These are phyloP conservation scores for Cotesia congregata DNA, from an alignment of 2,888 invertebrate genomes.

Conservation along the genomic window DNA sequence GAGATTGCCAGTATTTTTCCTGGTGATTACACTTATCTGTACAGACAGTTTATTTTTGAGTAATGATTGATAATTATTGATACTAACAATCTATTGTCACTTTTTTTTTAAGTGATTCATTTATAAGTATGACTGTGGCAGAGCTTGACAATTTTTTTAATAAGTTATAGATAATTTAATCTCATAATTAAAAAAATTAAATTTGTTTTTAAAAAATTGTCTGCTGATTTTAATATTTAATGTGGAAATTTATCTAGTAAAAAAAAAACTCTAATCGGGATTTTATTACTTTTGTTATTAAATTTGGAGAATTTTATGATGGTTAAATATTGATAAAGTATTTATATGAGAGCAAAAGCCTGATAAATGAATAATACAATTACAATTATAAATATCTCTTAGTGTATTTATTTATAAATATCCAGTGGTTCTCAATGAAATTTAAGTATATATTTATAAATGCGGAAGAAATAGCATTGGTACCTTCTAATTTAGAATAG, in stretches of 20 bases:
- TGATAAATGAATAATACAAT: no score
- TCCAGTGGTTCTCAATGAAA: constrained; percentile 17
- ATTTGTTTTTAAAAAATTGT: no score
- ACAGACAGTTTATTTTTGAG: neutral
- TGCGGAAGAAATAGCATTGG: constrained; percentile 31
- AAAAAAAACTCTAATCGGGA: no score
- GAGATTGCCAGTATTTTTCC: neutral
- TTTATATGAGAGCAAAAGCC: neutral
- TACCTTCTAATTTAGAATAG: constrained; percentile 27
- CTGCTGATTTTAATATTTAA: no score
- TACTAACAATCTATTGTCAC: neutral
- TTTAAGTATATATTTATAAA: constrained; percentile 24
- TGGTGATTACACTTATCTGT: neutral
- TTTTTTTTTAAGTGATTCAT: constrained; percentile 19
- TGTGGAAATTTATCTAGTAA: no score
- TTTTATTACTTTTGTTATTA: no score
- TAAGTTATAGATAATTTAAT: no score
- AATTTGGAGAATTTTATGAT: no score
- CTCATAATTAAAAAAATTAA: no score
- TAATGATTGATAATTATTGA: neutral
- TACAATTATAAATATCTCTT: neutral
- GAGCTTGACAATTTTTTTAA: no score
- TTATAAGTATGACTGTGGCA: neutral
- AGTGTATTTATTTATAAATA: neutral
- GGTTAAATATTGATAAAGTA: neutral